Conservation (phyloP, 2,888 invertebrate genomes). For the Nemotelus nigrinus region DNA sequence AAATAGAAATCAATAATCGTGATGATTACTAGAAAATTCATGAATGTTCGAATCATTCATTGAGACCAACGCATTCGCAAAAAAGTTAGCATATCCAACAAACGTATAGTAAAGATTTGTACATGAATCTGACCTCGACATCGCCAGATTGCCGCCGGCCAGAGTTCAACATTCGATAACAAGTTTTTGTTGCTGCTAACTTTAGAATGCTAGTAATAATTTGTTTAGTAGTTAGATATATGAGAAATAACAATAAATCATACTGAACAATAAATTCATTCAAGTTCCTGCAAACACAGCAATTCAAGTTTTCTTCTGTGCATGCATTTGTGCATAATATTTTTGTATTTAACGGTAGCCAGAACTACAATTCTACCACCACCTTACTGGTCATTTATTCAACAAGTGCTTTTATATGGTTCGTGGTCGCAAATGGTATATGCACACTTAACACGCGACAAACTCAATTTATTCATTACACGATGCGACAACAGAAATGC, state of each 20-base stretch:
- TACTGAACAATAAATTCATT: slow-evolving; percentile 16
- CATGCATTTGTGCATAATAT: neutral
- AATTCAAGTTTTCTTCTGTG: neutral
- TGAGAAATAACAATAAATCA: neutral
- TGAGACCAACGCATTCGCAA: no score
- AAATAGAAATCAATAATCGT: no score
- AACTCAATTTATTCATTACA: slow-evolving; percentile 36
- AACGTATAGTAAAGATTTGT: no score
- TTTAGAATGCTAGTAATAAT: no score
- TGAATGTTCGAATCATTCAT: no score
- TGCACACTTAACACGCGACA: slow-evolving; percentile 42
- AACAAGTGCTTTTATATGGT: slow-evolving; percentile 38
- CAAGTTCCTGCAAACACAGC: neutral
- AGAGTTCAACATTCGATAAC: no score
- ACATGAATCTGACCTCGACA: no score
- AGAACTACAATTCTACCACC: neutral
- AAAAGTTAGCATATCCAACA: no score
- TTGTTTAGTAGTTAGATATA: no score
- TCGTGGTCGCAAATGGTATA: slow-evolving; percentile 19
- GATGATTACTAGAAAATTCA: no score
- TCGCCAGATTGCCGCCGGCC: no score
- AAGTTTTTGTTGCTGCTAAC: no score
- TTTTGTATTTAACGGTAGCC: neutral
- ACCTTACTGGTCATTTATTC: slow-evolving; percentile 28
- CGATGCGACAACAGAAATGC: slow-evolving; percentile 2